phyloP scores from a whole-genome alignment of 1,140 invertebrate genomes.

The Drosophila setifemur region DNA sequence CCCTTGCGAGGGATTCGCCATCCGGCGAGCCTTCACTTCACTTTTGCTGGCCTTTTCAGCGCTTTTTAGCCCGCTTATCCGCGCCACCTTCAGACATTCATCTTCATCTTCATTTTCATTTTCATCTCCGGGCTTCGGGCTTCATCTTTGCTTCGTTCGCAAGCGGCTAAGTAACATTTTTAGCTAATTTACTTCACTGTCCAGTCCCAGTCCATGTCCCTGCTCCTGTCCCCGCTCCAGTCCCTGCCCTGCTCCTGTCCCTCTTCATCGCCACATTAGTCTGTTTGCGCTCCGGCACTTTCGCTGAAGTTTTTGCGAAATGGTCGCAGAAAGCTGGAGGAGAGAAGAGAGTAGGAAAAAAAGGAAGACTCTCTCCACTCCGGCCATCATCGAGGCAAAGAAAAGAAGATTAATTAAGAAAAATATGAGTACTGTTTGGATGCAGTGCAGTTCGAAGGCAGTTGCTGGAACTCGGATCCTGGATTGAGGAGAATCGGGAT shows the following conservation, averaged over 20 bases:
- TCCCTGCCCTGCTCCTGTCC: constrained; percentile 6
- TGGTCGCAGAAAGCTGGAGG: constrained; percentile 35
- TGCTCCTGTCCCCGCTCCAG: background rate
- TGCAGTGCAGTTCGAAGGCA: constrained; percentile 46
- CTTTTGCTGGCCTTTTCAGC: constrained; percentile 32
- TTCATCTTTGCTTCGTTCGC: constrained; percentile 32
- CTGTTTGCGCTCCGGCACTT: constrained; percentile 42
- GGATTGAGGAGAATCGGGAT: background rate
- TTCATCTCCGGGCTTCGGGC: constrained; percentile 22
- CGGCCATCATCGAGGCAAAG: constrained; percentile 34
- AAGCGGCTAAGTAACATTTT: constrained; percentile 43
- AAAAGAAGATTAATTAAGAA: constrained; percentile 74
- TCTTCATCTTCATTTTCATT: constrained; percentile 51
- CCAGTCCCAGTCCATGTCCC: background rate
- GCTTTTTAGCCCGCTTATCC: constrained; percentile 26
- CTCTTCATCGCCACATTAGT: constrained; percentile 23
- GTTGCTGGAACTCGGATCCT: background rate
- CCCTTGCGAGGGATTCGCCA: background rate
- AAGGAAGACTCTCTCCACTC: too few relatives aligned
- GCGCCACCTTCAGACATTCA: constrained; percentile 35
- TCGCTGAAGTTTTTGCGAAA: constrained; percentile 40
- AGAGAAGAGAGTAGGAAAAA: too few relatives aligned
- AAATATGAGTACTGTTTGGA: constrained; percentile 69
- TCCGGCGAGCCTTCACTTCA: constrained; percentile 3
- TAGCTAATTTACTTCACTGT: constrained; percentile 54